phyloP scores from a whole-genome alignment of 2,113 vertebrate species.

The Proteles cristata region DNA sequence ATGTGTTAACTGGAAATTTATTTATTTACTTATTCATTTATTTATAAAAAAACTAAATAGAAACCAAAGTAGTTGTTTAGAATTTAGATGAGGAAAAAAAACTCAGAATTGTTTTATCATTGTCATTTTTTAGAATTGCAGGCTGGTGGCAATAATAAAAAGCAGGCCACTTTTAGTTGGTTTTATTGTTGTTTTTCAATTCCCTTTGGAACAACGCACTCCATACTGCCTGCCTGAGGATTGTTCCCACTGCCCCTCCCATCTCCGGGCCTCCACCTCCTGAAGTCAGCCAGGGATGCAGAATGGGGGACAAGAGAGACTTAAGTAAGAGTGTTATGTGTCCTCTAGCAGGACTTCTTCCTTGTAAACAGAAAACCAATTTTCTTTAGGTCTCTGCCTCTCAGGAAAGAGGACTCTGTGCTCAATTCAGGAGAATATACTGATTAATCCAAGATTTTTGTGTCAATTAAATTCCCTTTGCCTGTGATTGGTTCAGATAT shows the following conservation, averaged over 20 bases:
- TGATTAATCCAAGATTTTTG: background rate
- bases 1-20: background rate
- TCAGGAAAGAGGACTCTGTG: background rate
- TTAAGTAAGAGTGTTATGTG: background rate
- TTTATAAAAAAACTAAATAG: background rate
- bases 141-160: background rate
- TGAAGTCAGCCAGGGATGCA: background rate
- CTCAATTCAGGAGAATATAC: background rate
- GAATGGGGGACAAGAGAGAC: background rate
- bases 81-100: background rate
- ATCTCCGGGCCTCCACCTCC: background rate
- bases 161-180: background rate
- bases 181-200: background rate
- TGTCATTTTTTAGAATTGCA: background rate
- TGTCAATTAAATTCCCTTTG: background rate
- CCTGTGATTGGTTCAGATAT: background rate
- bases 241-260: background rate
- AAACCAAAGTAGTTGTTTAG: constrained; percentile 5
- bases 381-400: background rate
- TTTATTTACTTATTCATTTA: background rate
- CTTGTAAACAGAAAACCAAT: background rate
- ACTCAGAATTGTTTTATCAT: background rate
- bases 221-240: background rate
- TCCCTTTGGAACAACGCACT: background rate
- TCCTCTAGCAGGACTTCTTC: background rate